phyloP scores from a whole-genome alignment of 1,140 invertebrate genomes.

The Musca vetustissima region DNA sequence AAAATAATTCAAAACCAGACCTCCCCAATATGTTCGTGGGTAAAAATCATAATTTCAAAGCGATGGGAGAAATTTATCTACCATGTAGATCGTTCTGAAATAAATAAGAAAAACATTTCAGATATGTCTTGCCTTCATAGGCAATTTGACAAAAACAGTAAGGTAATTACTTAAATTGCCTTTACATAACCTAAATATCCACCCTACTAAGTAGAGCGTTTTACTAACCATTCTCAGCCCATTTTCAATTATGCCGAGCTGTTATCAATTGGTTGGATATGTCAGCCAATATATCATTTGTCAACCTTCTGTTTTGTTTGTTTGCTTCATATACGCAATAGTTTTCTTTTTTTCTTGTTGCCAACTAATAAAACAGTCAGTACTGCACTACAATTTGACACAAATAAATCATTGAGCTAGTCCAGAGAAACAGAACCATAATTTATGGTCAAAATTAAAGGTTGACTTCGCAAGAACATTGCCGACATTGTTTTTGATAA shows the following conservation, averaged over 20 bases:
- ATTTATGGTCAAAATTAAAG: slow-evolving; percentile 18
- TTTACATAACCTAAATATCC: not conserved
- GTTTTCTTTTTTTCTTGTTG: not conserved
- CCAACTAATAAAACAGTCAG: not conserved
- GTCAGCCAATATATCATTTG: slow-evolving; percentile 17
- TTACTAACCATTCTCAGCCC: not conserved
- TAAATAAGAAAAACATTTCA: too few species aligned
- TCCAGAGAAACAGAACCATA: not conserved
- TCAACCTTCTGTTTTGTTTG: slow-evolving; percentile 8
- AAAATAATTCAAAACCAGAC: too few species aligned
- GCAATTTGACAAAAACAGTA: too few species aligned
- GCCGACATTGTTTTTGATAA: too few species aligned
- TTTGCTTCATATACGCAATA: not conserved
- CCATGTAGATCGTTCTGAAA: too few species aligned
- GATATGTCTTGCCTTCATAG: too few species aligned
- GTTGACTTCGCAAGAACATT: not conserved
- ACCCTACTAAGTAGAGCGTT: not conserved
- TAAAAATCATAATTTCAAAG: too few species aligned
- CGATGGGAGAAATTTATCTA: too few species aligned
- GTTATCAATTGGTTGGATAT: slow-evolving; percentile 10
- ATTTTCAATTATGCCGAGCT: slow-evolving; percentile 9
- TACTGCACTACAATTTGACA: slow-evolving; percentile 4
- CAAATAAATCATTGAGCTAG: slow-evolving; percentile 19
- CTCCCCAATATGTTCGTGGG: too few species aligned
- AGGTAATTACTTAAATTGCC: slow-evolving; percentile 12